These are phyloP conservation scores for Eufriesea mexicana DNA, from an alignment of 1,140 invertebrate species.

Conservation along the genomic window DNA sequence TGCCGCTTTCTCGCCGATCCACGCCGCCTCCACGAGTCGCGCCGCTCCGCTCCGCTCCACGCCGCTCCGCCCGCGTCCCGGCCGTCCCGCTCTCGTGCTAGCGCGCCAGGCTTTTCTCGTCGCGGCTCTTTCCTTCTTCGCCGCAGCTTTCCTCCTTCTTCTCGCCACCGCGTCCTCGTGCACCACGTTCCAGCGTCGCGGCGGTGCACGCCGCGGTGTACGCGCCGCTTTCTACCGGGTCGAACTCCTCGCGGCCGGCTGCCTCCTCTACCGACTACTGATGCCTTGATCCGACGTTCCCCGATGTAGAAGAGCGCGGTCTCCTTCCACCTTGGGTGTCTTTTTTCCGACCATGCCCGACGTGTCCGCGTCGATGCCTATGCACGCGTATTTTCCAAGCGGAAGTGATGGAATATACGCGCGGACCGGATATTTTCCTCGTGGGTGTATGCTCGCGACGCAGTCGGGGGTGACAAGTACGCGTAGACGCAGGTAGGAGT, in stretches of 20 bases:
- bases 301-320: slow-evolving; percentile 79
- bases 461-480: too few relatives aligned
- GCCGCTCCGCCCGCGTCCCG: background rate
- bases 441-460: too few relatives aligned
- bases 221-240: slow-evolving; percentile 30
- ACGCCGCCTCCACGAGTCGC: background rate
- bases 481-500: too few relatives aligned
- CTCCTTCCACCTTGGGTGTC: slow-evolving; percentile 24
- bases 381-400: too few relatives aligned
- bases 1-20: slow-evolving; percentile 64
- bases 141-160: slow-evolving; percentile 39
- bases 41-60: slow-evolving; percentile 19
- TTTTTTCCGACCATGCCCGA: background rate
- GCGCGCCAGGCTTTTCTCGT: slow-evolving; percentile 40
- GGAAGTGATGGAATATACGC: too few relatives aligned
- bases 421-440: too few relatives aligned
- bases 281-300: slow-evolving; percentile 76
- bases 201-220: background rate
- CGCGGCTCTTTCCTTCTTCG: slow-evolving; percentile 49
- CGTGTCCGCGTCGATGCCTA: too few relatives aligned
- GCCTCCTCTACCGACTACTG: slow-evolving; percentile 78
- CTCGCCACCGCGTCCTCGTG: slow-evolving; percentile 20
- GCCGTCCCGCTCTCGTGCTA: slow-evolving; percentile 12
- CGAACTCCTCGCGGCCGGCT: slow-evolving; percentile 2
- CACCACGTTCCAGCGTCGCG: slow-evolving; percentile 27